Evolutionary conservation across 2,888 invertebrate species (phyloP).

Genomic region (Erebia palarica): DNA sequence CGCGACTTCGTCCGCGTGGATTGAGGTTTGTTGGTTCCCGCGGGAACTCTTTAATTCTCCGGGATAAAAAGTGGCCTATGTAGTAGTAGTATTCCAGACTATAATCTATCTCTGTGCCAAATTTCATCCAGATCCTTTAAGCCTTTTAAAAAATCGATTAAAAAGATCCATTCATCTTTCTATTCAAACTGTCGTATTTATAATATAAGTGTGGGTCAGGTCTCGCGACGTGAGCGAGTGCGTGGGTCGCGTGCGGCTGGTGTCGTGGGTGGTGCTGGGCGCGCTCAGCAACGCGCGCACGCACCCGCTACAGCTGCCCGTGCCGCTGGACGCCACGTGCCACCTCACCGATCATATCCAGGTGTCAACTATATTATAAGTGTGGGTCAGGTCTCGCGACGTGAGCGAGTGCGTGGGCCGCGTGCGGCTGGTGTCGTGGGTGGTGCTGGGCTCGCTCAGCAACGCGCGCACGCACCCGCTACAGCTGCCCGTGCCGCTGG

Average conservation of each 20-base stretch:
- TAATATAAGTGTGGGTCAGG: conserved; percentile 55
- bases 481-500: conserved; percentile 96
- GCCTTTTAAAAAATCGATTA: no score
- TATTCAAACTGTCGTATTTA: no score
- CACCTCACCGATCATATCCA: conserved; percentile 99
- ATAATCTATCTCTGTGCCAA: no score
- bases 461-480: conserved; percentile 86
- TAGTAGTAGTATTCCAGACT: no score
- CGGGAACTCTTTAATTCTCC: no score
- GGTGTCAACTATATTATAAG: conserved; percentile 54
- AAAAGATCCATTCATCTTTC: no score
- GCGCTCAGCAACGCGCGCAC: conserved; percentile 91
- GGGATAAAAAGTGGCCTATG: no score
- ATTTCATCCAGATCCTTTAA: no score
- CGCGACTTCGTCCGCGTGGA: no score
- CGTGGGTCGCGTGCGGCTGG: conserved; percentile 94
- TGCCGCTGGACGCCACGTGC: conserved; percentile 97
- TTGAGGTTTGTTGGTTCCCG: no score
- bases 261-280: conserved; percentile 98
- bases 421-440: conserved; percentile 97
- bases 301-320: conserved; percentile 90
- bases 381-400: no score
- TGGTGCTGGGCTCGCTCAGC: conserved; percentile 96
- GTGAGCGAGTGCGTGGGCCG: conserved; percentile 83
- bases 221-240: conserved; percentile 97